These are phyloP conservation scores for Thyatira batis DNA, from an alignment of 2,888 invertebrate species.

Conservation along the genomic window DNA sequence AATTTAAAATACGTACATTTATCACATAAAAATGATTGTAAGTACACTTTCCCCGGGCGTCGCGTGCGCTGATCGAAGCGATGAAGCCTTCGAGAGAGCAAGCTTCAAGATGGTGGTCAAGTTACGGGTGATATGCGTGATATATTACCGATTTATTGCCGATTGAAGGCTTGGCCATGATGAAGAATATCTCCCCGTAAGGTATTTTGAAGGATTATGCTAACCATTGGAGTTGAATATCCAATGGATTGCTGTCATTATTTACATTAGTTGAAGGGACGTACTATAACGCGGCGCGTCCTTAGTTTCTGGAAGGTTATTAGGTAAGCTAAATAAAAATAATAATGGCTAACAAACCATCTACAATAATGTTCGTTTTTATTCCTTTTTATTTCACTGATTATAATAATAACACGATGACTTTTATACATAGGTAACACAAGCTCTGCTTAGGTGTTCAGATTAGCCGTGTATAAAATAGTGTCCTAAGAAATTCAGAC, in stretches of 20 bases:
- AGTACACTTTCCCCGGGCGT: slow-evolving; percentile 46
- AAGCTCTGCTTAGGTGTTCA: too few relatives aligned
- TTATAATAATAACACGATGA: too few relatives aligned
- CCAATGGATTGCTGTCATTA: not conserved
- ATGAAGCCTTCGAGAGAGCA: slow-evolving; percentile 30
- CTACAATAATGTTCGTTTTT: too few relatives aligned
- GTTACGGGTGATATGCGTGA: slow-evolving; percentile 8
- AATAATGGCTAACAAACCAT: too few relatives aligned
- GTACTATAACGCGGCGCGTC: too few relatives aligned
- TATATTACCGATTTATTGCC: slow-evolving; percentile 2
- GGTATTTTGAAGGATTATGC: not conserved
- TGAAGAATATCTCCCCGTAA: not conserved
- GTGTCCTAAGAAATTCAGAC: too few relatives aligned
- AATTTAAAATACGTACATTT: not conserved
- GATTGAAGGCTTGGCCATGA: not conserved
- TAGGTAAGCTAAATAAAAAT: too few relatives aligned
- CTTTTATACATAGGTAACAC: too few relatives aligned
- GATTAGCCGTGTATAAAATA: too few relatives aligned
- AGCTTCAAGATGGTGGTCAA: slow-evolving; percentile 12
- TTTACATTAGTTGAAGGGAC: too few relatives aligned
- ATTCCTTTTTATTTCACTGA: too few relatives aligned
- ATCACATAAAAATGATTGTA: slow-evolving; percentile 40
- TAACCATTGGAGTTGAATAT: not conserved
- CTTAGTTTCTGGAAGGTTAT: too few relatives aligned
- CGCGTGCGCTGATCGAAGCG: slow-evolving; percentile 49